Base-by-base conservation (phyloP, 2,113 vertebrate species). In the Rhineura floridana region DNA sequence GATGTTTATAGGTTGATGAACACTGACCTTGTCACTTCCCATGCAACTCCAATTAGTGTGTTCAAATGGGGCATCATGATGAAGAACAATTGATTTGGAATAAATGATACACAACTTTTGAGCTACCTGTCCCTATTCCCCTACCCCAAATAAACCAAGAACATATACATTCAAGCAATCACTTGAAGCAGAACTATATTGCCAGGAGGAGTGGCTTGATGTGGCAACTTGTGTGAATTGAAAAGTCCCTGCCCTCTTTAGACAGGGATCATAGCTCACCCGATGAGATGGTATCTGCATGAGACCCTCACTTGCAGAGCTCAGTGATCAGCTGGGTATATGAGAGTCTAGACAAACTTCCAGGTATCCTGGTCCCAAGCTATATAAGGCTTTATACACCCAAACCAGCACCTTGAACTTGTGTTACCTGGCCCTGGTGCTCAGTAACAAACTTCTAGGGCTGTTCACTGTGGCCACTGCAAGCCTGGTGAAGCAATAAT, bases 11-110 rank as follows among this genome's bases (percentile, higher is more conserved):
- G 75, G 36, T 55, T n/a, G 3, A 1, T 33, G 21, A 84, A 89
- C 86, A 13, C 42, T 86, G 44, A 70, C 72, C 50, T 89, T 91
- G 9, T 25, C 88, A 19, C 50, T 91, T 93, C 19, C 3, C 11
- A 17, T 39, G 59, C 85, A 86, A 44, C 82, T 80, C 87, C 82
- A 86, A 93, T 81, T 13, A 46, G 28, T 19, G 1, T 81, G 1
- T 15, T 91, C 86, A 39, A 83, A 83, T 23, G 15, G 10, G 46
- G 44, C 90, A 44, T 39, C 28, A 17, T 9, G 0, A 82, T 4
- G n/a, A 48, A 82, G 52, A 79, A 25, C 36, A 67, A 72, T 19
- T 70, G 50, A 3, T 39, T 30, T 83, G 88, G 67, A 65, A 42
- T 21, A 77, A 69, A 85, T 70, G 78, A 86, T 23, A 63, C 0